These are phyloP conservation scores for Netelia melanura DNA, from an alignment of 2,888 invertebrate species.

Conservation along the genomic window DNA sequence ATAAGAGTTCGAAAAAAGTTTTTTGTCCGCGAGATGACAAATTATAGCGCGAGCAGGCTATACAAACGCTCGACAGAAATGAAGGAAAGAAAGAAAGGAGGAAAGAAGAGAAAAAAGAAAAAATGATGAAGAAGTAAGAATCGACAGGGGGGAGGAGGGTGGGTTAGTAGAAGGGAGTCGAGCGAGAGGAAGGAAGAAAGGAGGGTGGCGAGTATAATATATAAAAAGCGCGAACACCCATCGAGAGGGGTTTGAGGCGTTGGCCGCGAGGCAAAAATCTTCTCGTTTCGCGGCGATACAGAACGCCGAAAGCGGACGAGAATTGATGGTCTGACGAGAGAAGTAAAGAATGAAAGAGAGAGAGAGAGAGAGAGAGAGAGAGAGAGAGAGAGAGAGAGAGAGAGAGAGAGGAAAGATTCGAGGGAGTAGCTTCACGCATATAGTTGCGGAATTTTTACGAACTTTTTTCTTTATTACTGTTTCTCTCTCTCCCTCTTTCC, in stretches of 20 bases:
- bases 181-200: conserved; percentile 33
- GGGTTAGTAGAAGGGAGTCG: neutral
- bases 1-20: conserved; percentile 60
- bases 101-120: neutral
- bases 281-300: conserved; percentile 55
- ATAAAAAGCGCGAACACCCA: conserved; percentile 10
- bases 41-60: conserved; percentile 61
- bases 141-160: conserved; percentile 2
- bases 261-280: conserved; percentile 65
- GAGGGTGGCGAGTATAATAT: conserved; percentile 32
- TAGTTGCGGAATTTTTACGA: conserved; percentile 60
- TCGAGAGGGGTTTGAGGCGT: conserved; percentile 51
- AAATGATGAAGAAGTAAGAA: conserved; percentile 2
- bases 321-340: conserved; percentile 62
- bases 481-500: conserved; percentile 5
- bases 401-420: neutral
- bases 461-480: conserved; percentile 29
- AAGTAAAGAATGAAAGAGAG: conserved; percentile 19
- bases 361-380: neutral
- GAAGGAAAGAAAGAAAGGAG: conserved; percentile 44
- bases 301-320: conserved; percentile 44
- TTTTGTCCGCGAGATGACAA: conserved; percentile 68
- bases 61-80: conserved; percentile 35
- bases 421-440: conserved; percentile 5
- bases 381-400: conserved; percentile 9